phyloP scores from a whole-genome alignment of 2,888 invertebrate species.

The Callyntrura sp. region DNA sequence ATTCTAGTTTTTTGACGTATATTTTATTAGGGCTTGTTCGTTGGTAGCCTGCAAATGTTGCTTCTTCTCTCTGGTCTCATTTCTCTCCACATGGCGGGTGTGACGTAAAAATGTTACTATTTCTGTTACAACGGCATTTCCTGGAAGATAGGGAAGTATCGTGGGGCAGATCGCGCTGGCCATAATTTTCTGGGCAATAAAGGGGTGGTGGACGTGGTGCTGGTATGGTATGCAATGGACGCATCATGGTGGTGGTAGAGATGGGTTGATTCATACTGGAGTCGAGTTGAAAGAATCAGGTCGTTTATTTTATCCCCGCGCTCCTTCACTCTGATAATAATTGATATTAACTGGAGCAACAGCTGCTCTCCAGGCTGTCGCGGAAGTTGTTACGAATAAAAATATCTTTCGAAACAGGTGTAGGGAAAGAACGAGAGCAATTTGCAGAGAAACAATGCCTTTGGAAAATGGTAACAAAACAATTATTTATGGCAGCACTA shows the following conservation, averaged over 20 bases:
- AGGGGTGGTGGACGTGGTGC: no score
- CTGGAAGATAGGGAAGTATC: neutral
- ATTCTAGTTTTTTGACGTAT: neutral
- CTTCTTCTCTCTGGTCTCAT: neutral
- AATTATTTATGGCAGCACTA: no score
- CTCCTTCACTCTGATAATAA: slow-evolving; percentile 26
- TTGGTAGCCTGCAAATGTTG: neutral
- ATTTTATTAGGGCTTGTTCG: neutral
- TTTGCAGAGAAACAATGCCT: no score
- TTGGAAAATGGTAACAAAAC: no score
- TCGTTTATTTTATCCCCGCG: slow-evolving; percentile 35
- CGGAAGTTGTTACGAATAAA: neutral
- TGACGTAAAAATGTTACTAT: slow-evolving; percentile 23
- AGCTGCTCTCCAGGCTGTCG: slow-evolving; percentile 26
- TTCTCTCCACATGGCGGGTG: slow-evolving; percentile 20
- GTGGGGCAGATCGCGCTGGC: neutral
- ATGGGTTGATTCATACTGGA: slow-evolving; percentile 3
- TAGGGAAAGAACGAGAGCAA: no score
- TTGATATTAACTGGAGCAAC: slow-evolving; percentile 52
- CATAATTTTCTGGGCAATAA: neutral
- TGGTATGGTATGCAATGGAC: no score
- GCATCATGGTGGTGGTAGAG: neutral
- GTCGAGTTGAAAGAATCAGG: slow-evolving; percentile 25
- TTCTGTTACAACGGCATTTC: slow-evolving; percentile 25
- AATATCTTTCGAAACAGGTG: neutral